Evolutionary conservation across 64 coral and sea anemone species (phyloP), one percentile per base, ranked within the genome.

Genomic region (Cladopsammia gracilis): DNA sequence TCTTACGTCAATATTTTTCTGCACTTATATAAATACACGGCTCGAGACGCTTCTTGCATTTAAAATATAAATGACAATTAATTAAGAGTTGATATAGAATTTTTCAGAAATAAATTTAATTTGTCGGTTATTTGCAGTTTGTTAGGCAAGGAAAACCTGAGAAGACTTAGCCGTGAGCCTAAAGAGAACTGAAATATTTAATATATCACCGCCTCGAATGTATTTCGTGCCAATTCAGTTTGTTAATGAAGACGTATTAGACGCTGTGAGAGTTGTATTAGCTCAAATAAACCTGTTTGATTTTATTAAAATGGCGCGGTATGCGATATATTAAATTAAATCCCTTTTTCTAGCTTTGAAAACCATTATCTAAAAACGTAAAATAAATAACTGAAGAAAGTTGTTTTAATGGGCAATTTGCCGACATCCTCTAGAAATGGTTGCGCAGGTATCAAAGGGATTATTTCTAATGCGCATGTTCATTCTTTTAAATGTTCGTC

Each of bases 371-470:
- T 56, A 53, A 23, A 75, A 75, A 75, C 72, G 46, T 3, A 24
- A 49, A 54, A 54, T 77, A 54, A 77, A 75, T 48, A 47, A 75
- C 16, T 24, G 18, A 64, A 64, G 43, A 45, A 73, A 16, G 11
- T 73, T 73, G 70, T 82, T 48, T 80, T 62, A 1, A 16, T 82
- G 79, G 77, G 59, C 57, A 82, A 64, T 82, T 62, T 82, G 79
- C 79, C 79, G 58, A 64, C 34, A 47, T 4, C 49, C 45, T n/a
- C 64, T 45, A 46, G 34, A 82, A 82, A 15, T 22, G 42, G 8
- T 64, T 82, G 58, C 14, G 12, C 7, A 15, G 2, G 4, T 75
- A 13, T 75, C 15, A 49, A 75, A 48, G 47, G 2, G 14, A 47
- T 11, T 11, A 12, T 70, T 34, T 6, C 6, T 18, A 48, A 75